Evolutionary conservation across 2,797 vertebrate species (phyloP).

Genomic region (Lutra lutra): DNA sequence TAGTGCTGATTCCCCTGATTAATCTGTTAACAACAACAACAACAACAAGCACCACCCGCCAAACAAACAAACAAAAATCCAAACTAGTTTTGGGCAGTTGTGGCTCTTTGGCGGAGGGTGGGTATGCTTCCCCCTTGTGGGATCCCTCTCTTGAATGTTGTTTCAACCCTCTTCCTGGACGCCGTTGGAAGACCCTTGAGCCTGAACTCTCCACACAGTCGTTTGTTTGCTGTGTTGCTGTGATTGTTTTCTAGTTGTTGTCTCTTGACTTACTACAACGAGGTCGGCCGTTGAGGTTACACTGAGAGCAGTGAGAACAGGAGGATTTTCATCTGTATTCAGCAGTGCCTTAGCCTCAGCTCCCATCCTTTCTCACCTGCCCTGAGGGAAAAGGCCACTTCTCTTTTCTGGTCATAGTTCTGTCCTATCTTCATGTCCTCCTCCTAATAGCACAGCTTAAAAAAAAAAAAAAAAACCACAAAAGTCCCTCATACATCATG

Average conservation of each 20-base stretch:
- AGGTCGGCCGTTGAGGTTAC: conserved; percentile 38
- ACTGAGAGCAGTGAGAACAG: not conserved
- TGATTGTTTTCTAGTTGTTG: not conserved
- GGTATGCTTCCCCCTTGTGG: not conserved
- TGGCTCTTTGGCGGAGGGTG: not conserved
- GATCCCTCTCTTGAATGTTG: not conserved
- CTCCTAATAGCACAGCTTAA: conserved; percentile 50
- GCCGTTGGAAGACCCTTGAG: not conserved
- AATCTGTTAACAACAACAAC: not conserved
- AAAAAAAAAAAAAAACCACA: not conserved
- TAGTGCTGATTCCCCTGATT: not conserved
- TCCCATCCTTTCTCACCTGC: conserved; percentile 58
- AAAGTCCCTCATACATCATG: not conserved
- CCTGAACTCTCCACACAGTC: not conserved
- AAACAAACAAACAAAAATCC: not conserved
- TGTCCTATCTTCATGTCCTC: conserved; percentile 38
- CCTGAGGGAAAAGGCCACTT: conserved; percentile 76
- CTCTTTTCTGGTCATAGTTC: conserved; percentile 51
- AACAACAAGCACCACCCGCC: not conserved
- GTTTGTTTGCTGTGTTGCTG: not conserved
- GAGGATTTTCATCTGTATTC: not conserved
- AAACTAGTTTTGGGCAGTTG: not conserved
- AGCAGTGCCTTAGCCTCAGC: not conserved
- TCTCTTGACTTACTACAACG: not conserved
- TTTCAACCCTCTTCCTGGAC: conserved; percentile 45